phyloP scores from a whole-genome alignment of 1,140 invertebrate species.

The Scylla paramamosain region DNA sequence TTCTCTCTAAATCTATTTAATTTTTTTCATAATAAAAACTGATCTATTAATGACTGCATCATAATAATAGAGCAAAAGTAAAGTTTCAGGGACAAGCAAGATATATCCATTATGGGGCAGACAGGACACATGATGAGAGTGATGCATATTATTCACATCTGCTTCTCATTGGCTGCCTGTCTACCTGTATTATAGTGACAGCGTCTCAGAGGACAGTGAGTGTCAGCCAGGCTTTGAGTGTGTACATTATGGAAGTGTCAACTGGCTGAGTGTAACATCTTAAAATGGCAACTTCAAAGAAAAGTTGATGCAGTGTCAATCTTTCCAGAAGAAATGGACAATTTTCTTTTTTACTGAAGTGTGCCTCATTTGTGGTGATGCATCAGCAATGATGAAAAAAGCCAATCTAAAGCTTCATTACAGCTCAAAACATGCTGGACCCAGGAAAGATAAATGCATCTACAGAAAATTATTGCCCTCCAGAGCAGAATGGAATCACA shows the following conservation, averaged over 20 bases:
- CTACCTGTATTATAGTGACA: background rate
- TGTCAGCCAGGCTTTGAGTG: background rate
- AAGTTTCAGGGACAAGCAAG: background rate
- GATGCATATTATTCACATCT: background rate
- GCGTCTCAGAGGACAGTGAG: background rate
- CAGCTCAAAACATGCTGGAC: conserved; percentile 48
- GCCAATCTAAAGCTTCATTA: conserved; percentile 45
- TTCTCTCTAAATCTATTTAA: too few species aligned
- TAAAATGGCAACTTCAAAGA: conserved; percentile 16
- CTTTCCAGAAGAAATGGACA: conserved; percentile 40
- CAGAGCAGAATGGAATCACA: background rate
- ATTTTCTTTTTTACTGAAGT: conserved; percentile 1
- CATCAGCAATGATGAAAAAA: conserved; percentile 44
- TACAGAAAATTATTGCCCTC: conserved; percentile 18
- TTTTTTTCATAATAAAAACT: too few species aligned
- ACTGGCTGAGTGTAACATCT: background rate
- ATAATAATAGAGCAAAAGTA: background rate
- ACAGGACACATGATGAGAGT: background rate
- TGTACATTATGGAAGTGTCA: background rate
- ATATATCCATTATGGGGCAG: background rate
- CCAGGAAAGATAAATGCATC: background rate
- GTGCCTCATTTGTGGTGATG: background rate
- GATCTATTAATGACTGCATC: too few species aligned
- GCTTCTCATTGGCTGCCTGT: background rate
- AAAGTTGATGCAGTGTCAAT: conserved; percentile 43